Conservation (phyloP, 2,888 invertebrate species). For the Magallana nippona region DNA sequence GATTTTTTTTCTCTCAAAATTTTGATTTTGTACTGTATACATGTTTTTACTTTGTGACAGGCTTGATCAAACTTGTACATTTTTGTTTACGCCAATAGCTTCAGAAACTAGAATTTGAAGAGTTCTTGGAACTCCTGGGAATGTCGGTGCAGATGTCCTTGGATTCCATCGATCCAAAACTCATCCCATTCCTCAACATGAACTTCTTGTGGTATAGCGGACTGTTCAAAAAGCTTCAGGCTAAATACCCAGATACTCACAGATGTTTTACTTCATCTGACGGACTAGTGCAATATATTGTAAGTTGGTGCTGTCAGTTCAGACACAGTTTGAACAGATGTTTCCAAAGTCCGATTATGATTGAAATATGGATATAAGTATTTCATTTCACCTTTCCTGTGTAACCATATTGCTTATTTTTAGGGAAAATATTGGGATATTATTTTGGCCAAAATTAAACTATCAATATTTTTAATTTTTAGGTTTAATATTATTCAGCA, state of each 20-base stretch:
- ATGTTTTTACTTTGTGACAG: too few relatives aligned
- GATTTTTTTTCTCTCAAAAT: too few relatives aligned
- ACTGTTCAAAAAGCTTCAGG: slow-evolving; percentile 83
- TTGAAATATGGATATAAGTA: too few relatives aligned
- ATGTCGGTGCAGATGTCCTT: slow-evolving; percentile 83
- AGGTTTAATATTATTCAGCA: too few relatives aligned
- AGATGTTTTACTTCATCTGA: slow-evolving; percentile 84
- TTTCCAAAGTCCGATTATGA: too few relatives aligned
- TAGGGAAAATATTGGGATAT: too few relatives aligned
- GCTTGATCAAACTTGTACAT: too few relatives aligned
- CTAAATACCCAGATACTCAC: slow-evolving; percentile 83
- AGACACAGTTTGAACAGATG: not conserved
- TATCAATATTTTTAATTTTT: too few relatives aligned
- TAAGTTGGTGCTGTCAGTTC: slow-evolving; percentile 70
- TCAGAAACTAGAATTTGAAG: slow-evolving; percentile 82
- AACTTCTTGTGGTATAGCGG: slow-evolving; percentile 85
- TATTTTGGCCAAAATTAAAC: too few relatives aligned
- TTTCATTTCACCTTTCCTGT: not conserved
- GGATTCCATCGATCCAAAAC: slow-evolving; percentile 83
- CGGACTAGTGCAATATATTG: slow-evolving; percentile 84
- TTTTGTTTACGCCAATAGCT: not conserved
- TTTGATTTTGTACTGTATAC: too few relatives aligned
- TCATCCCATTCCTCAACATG: slow-evolving; percentile 84
- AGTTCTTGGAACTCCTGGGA: slow-evolving; percentile 85
- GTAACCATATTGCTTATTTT: not conserved